Conservation (phyloP, 2,888 invertebrate genomes). For the Mythimna albipuncta region DNA sequence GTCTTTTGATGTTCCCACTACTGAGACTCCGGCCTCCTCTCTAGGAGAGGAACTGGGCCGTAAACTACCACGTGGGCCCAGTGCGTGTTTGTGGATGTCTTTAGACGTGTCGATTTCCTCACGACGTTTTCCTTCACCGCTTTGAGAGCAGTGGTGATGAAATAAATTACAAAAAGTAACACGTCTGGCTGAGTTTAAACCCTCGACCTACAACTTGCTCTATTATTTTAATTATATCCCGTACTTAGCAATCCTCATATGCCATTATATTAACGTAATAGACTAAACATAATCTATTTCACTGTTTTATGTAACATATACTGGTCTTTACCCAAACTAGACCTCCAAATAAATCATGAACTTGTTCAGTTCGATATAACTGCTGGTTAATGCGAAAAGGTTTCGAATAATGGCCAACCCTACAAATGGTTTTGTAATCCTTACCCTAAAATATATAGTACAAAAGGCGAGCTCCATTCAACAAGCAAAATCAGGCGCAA, state of each 20-base stretch:
- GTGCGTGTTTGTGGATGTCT: too few species aligned
- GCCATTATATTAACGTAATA: neutral
- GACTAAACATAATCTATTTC: constrained; percentile 12
- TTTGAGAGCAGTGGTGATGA: too few species aligned
- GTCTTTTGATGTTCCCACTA: too few species aligned
- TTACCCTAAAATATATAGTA: neutral
- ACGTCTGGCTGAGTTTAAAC: too few species aligned
- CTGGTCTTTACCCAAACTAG: constrained; percentile 1
- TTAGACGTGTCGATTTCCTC: too few species aligned
- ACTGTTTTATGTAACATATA: neutral
- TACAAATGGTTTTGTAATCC: constrained; percentile 50
- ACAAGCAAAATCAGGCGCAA: neutral
- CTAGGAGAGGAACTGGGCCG: too few species aligned
- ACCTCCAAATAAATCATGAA: constrained; percentile 35
- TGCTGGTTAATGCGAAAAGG: constrained; percentile 48
- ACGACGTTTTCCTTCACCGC: too few species aligned
- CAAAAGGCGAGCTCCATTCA: neutral
- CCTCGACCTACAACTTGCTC: too few species aligned
- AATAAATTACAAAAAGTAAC: too few species aligned
- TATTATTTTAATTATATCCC: neutral
- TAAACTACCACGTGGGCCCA: too few species aligned
- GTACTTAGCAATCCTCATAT: neutral
- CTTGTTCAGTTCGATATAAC: constrained; percentile 33
- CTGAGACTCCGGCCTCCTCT: too few species aligned
- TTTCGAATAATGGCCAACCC: constrained; percentile 36